Percentiles rank a stretch among this genome's conserved stretches.
Conservation (phyloP, 2,113 vertebrate genomes). For the Bungarus multicinctus region DNA sequence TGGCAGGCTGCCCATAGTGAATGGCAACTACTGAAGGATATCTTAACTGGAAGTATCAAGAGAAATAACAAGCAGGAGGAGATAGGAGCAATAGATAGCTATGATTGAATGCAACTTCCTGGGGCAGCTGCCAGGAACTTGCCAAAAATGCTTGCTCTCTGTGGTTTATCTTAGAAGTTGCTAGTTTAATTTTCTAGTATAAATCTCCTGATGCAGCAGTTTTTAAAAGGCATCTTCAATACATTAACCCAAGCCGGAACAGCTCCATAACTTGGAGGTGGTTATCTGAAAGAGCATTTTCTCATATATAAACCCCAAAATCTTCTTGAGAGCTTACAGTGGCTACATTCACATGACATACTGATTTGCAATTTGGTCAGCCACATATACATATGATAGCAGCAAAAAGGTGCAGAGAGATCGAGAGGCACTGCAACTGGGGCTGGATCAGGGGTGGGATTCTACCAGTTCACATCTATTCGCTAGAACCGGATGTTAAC, state of each 20-base stretch:
- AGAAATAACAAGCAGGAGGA: neutral
- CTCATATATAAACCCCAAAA: neutral
- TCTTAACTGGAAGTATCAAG: neutral
- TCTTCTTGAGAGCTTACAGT: neutral
- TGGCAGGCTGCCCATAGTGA: constrained; percentile 1
- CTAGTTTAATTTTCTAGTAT: neutral
- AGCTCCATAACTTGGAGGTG: neutral
- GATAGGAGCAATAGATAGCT: neutral
- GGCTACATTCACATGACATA: neutral
- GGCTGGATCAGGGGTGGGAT: too few relatives aligned
- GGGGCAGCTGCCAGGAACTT: neutral
- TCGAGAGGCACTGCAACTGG: neutral
- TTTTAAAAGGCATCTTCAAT: neutral
- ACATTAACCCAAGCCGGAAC: neutral
- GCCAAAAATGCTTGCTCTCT: neutral
- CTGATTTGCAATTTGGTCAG: neutral
- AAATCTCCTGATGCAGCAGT: neutral
- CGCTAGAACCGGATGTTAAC: too few relatives aligned
- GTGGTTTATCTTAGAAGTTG: neutral
- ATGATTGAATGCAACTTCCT: neutral
- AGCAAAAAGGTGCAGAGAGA: neutral
- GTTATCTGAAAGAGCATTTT: neutral
- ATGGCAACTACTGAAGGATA: constrained; percentile 7
- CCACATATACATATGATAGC: neutral
- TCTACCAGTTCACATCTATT: too few relatives aligned